Conservation (phyloP, 2,797 vertebrate species). For the Schizopygopsis malacanthus region DNA sequence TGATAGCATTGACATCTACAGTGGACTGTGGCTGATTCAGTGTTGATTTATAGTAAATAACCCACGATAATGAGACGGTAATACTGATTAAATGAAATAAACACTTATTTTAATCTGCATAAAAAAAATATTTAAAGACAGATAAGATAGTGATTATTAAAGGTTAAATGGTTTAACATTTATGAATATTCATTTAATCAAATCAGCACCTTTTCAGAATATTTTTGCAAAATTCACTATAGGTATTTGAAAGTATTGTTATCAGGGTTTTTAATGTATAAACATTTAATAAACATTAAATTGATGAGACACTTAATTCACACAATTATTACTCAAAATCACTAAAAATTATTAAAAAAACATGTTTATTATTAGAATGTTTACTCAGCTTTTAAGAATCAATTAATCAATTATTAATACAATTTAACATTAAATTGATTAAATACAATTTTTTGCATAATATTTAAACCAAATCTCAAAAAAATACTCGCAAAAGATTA, state of each 20-base stretch:
- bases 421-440: background rate
- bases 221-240: background rate
- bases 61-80: background rate
- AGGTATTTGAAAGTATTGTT: background rate
- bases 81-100: background rate
- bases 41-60: background rate
- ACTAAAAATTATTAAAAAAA: background rate
- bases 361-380: background rate
- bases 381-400: background rate
- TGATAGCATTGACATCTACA: conserved; percentile 18
- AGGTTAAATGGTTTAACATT: background rate
- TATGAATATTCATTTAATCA: background rate
- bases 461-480: background rate
- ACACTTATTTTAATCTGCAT: background rate
- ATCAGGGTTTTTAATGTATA: background rate
- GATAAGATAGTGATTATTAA: background rate
- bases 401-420: background rate
- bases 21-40: background rate
- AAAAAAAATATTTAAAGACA: background rate
- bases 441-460: background rate
- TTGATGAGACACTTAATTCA: background rate
- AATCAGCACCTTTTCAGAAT: background rate
- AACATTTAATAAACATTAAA: background rate
- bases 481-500: background rate
- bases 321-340: background rate